These are phyloP conservation scores for Lordiphosa clarofinis DNA, from an alignment of 1,140 invertebrate species.

Conservation along the genomic window DNA sequence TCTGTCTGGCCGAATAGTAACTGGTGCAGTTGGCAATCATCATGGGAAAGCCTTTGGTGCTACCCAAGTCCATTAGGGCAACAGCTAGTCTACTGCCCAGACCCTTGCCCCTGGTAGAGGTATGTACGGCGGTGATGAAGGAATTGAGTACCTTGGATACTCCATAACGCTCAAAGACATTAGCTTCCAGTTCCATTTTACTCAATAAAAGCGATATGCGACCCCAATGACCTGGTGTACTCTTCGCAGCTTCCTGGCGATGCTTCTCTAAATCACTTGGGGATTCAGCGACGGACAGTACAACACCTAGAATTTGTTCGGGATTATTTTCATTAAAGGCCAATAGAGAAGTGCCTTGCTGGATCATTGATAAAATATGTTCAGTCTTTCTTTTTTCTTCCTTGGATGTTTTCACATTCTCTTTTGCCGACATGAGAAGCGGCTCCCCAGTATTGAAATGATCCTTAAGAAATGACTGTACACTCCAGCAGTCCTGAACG, in stretches of 20 bases:
- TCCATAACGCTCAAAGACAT: conserved; percentile 30
- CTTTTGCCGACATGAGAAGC: conserved; percentile 19
- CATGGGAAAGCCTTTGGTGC: conserved; percentile 27
- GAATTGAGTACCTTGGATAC: conserved; percentile 36
- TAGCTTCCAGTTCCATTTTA: conserved; percentile 23
- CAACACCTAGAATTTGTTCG: conserved; percentile 33
- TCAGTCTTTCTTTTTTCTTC: conserved; percentile 10
- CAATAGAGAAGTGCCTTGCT: conserved; percentile 33
- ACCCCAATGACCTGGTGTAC: conserved; percentile 24
- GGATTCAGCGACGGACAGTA: conserved; percentile 18
- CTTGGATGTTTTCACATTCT: conserved; percentile 8
- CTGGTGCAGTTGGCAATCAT: conserved; percentile 42
- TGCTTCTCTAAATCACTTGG: conserved; percentile 35
- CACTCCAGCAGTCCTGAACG: conserved; percentile 18
- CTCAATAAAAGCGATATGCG: conserved; percentile 16
- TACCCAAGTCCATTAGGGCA: conserved; percentile 34
- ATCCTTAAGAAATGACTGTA: conserved; percentile 21
- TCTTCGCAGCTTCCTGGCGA: conserved; percentile 19
- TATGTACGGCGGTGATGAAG: conserved; percentile 29
- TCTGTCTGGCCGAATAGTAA: conserved; percentile 40
- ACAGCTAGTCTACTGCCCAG: conserved; percentile 30
- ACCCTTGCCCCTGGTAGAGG: conserved; percentile 31
- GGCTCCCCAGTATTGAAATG: conserved; percentile 44
- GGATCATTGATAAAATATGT: conserved; percentile 28
- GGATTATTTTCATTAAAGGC: conserved; percentile 15